These are phyloP conservation scores for Rhinogobio ventralis DNA, from an alignment of 2,797 vertebrate genomes.

Conservation along the genomic window DNA sequence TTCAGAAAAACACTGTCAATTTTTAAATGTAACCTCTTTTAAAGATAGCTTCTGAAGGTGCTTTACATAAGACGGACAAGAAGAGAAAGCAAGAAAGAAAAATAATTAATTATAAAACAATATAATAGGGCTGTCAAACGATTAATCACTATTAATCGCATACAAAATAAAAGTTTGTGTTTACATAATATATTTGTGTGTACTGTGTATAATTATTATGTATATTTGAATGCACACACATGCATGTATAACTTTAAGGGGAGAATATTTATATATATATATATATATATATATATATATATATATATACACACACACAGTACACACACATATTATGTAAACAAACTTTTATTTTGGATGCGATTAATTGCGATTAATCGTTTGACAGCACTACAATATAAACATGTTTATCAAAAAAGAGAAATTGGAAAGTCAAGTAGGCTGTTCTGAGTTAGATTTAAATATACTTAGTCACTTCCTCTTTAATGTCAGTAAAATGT, in stretches of 20 bases:
- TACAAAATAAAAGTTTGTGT: too few species aligned
- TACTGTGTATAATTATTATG: too few species aligned
- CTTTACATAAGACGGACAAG: neutral
- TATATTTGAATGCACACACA: too few species aligned
- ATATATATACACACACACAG: too few species aligned
- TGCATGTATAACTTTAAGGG: too few species aligned
- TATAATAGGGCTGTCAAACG: neutral
- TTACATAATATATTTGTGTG: too few species aligned
- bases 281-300: too few species aligned
- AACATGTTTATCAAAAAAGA: neutral
- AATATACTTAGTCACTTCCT: neutral
- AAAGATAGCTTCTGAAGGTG: neutral
- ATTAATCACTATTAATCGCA: too few species aligned
- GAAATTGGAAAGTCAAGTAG: neutral
- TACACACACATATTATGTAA: too few species aligned
- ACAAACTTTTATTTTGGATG: too few species aligned
- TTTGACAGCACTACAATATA: neutral
- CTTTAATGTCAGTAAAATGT: neutral
- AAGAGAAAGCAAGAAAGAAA: neutral
- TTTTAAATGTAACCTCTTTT: neutral
- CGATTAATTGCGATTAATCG: too few species aligned
- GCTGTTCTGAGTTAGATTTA: neutral
- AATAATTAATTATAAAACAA: neutral
- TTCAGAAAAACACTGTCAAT: neutral
- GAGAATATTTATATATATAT: too few species aligned